A percentile compares a stretch with the other conserved stretches of the same genome.
These are phyloP conservation scores for Anastrepha ludens DNA, from an alignment of 1,140 invertebrate species.

Conservation along the genomic window DNA sequence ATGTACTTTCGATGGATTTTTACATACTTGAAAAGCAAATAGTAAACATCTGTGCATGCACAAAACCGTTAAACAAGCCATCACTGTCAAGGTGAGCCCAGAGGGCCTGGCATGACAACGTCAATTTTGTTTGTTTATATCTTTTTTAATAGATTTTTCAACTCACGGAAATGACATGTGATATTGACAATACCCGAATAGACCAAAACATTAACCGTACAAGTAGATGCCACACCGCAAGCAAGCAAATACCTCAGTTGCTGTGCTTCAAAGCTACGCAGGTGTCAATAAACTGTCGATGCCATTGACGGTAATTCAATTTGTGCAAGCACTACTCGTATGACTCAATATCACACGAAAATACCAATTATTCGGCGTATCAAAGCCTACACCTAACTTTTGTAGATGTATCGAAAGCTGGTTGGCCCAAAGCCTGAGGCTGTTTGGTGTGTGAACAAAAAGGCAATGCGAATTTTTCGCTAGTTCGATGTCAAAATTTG, in stretches of 20 bases:
- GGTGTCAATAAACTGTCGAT: slow-evolving; percentile 23
- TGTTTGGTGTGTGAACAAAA: background rate
- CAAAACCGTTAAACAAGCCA: background rate
- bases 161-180: slow-evolving; percentile 20
- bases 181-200: background rate
- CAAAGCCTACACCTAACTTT: background rate
- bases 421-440: background rate
- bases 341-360: background rate
- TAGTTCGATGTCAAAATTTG: slow-evolving; percentile 2
- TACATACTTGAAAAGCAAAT: background rate
- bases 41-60: slow-evolving; percentile 1
- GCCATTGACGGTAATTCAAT: background rate
- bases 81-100: slow-evolving; percentile 19
- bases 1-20: background rate
- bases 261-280: background rate
- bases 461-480: background rate
- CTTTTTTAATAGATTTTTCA: slow-evolving; percentile 19
- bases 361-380: background rate
- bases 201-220: background rate
- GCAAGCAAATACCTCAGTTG: background rate
- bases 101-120: background rate
- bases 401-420: background rate
- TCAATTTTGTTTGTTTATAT: background rate
- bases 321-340: background rate
- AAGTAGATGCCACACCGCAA: background rate